A percentile compares a stretch with the other conserved stretches of the same genome.
Evolutionary conservation across 2,888 invertebrate species (phyloP).

Genomic region (Hyposoter didymator): DNA sequence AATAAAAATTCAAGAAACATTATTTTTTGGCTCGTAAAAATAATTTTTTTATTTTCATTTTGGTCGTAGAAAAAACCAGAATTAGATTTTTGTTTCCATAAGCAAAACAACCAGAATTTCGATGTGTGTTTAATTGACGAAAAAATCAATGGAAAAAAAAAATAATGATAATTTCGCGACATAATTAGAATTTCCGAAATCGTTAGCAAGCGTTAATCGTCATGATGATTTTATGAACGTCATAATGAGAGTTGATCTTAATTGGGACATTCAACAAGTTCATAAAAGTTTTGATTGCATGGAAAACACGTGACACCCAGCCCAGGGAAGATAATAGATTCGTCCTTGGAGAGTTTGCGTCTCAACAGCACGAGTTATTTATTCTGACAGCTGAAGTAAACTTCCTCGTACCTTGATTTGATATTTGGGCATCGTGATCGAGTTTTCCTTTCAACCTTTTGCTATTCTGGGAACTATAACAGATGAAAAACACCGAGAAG

Average conservation of each 20-base stretch:
- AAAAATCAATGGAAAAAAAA: background rate
- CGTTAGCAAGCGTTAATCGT: background rate
- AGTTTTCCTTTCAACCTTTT: background rate
- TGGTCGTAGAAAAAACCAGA: background rate
- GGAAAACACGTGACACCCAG: background rate
- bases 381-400: background rate
- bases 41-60: background rate
- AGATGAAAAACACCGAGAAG: too few species aligned
- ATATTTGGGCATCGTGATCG: background rate
- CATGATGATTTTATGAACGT: background rate
- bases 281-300: background rate
- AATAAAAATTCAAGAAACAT: too few species aligned
- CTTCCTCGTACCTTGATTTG: background rate
- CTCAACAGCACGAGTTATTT: background rate
- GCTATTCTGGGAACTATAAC: background rate
- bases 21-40: background rate
- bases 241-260: background rate
- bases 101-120: too few species aligned
- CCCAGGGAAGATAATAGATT: background rate
- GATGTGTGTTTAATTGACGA: too few species aligned
- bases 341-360: background rate
- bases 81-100: background rate
- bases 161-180: background rate
- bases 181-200: background rate
- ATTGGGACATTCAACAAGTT: background rate